Base-by-base conservation (phyloP, 2,113 vertebrate species). In the Ciconia maguari region DNA sequence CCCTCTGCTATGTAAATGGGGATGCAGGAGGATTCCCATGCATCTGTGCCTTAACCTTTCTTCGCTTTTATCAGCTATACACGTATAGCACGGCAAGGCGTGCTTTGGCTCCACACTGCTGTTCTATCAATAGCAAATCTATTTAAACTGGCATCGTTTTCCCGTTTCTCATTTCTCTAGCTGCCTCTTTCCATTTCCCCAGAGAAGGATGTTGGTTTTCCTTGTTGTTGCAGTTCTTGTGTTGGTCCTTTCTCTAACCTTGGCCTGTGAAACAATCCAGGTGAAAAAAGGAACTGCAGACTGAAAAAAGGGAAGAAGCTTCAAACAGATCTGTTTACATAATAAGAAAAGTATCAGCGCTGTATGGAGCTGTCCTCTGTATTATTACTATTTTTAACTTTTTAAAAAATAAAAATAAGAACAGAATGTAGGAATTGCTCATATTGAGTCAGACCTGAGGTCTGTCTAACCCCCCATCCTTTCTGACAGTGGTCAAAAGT, bases 1-100 rank as follows among this genome's bases (percentile, higher is more conserved):
- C 21, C 12, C 34, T 49, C 25, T 76, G 54, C 57, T 69, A 0
- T 34, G 14, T 91, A 44, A 55, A 7, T 57, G 9, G 21, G 0
- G 2, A 0, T 51, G 10, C 61, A 44, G 38, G 41, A 85, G 38
- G 41, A 49, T 76, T 76, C 30, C 34, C 2, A 0, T 27, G 20
- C 10, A 5, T 52, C 29, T 69, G 26, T 79, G 24, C 46, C 38
- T 71, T 65, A 48, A 60, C 41, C 26, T 60, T 91, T 80, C 32
- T 87, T 69, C 0, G 0, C 20, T 81, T 7, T 3, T 60, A 14
- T 4, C 26, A 65, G 20, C 48, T 75, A 2, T 38, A 9, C 29
- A 24, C 20, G 7, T 42, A 51, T 17, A 72, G 15, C 49, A 86
- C 38, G 44, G 27, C 48, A 69, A 22, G 42, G 34, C 13, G 5